Evolutionary conservation across 2,888 invertebrate species (phyloP).

Genomic region (Drosophila diplacantha): DNA sequence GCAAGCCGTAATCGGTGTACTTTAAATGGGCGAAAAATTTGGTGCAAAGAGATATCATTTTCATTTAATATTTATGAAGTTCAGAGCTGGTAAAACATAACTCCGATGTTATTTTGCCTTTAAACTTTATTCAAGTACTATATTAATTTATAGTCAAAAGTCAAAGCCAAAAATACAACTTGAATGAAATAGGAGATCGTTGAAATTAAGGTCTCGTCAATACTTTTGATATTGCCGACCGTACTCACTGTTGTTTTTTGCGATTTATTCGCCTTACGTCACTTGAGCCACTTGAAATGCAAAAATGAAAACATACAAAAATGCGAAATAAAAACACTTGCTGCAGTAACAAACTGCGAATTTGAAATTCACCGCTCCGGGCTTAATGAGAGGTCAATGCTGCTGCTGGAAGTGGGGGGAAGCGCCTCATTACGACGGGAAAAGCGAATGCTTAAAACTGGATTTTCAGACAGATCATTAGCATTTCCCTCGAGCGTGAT

Average conservation of each 20-base stretch:
- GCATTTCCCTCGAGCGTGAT: slow-evolving; percentile 29
- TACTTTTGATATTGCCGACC: slow-evolving; percentile 12
- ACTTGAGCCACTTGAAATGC: slow-evolving; percentile 57
- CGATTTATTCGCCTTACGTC: slow-evolving; percentile 41
- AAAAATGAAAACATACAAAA: slow-evolving; percentile 31
- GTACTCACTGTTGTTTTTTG: neutral
- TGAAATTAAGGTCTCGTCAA: neutral
- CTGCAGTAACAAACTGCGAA: slow-evolving; percentile 31
- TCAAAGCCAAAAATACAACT: too few relatives aligned
- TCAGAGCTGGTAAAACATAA: neutral
- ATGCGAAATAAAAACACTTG: slow-evolving; percentile 36
- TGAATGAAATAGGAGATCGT: slow-evolving; percentile 1
- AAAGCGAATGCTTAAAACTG: slow-evolving; percentile 18
- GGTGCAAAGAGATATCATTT: neutral
- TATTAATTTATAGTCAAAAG: too few relatives aligned
- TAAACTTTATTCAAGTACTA: too few relatives aligned
- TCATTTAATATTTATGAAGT: neutral
- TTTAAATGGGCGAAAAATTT: slow-evolving; percentile 1
- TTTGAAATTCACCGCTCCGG: slow-evolving; percentile 46
- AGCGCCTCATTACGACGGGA: slow-evolving; percentile 38
- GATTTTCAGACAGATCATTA: slow-evolving; percentile 24
- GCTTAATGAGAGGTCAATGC: slow-evolving; percentile 66
- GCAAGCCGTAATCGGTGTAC: slow-evolving; percentile 35
- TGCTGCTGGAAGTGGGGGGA: slow-evolving; percentile 17
- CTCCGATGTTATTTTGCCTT: too few relatives aligned